Evolutionary conservation across 2,113 vertebrate species (phyloP).

Genomic region (Prolemur simus): DNA sequence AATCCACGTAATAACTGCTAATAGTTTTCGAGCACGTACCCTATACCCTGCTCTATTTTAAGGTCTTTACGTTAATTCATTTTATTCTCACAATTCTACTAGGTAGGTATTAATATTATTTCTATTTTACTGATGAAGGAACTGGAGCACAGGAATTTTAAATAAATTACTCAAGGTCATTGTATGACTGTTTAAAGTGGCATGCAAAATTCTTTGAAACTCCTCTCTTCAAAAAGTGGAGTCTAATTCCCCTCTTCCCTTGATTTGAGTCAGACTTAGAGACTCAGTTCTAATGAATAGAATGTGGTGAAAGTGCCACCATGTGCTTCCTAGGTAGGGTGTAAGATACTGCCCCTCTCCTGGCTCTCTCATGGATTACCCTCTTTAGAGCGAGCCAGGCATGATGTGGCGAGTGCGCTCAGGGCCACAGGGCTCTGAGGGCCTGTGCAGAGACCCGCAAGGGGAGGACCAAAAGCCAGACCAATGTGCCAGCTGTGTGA

Average conservation of each 20-base stretch:
- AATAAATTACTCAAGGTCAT: not conserved
- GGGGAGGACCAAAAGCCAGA: not conserved
- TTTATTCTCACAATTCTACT: not conserved
- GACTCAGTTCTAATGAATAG: not conserved
- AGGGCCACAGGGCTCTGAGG: not conserved
- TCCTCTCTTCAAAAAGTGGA: not conserved
- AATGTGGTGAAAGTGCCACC: not conserved
- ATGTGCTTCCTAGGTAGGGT: not conserved
- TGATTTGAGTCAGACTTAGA: not conserved
- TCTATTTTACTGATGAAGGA: not conserved
- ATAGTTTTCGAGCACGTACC: not conserved
- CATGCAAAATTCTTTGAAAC: not conserved
- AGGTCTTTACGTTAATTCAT: not conserved
- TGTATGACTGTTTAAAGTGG: not conserved
- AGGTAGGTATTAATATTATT: not conserved
- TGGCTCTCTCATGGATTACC: not conserved
- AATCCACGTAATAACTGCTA: not conserved
- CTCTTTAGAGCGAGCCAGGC: not conserved
- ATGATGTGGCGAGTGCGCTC: not conserved
- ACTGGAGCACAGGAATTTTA: not conserved
- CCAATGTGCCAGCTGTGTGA: not conserved
- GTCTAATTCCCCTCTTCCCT: not conserved
- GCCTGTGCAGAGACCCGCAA: not conserved
- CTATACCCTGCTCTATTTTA: not conserved
- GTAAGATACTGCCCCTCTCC: not conserved